These are phyloP conservation scores for Urocyon cinereoargenteus DNA, from an alignment of 2,797 vertebrate species.

Conservation along the genomic window DNA sequence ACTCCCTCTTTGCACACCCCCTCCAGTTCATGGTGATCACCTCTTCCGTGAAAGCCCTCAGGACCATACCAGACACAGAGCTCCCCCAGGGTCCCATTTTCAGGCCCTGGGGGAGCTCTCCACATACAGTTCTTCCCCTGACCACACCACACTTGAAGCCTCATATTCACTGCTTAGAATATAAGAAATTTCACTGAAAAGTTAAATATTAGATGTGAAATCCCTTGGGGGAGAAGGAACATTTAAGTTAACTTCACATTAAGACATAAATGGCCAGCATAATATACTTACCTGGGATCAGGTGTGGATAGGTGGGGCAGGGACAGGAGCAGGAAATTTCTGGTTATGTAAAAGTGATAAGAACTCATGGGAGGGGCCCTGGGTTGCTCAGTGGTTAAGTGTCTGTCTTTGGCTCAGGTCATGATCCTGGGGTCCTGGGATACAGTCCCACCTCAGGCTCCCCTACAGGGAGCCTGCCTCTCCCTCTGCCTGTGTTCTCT, in stretches of 20 bases:
- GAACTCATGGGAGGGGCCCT: background rate
- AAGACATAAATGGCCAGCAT: background rate
- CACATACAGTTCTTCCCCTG: background rate
- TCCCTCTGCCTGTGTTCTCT: too few species aligned
- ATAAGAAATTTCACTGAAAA: background rate
- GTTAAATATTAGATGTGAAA: background rate
- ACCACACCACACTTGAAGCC: background rate
- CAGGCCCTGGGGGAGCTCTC: background rate
- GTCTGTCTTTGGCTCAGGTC: too few species aligned
- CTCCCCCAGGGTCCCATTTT: background rate
- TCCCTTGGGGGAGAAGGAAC: slow-evolving; percentile 39
- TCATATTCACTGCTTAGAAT: slow-evolving; percentile 24
- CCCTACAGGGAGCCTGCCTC: too few species aligned
- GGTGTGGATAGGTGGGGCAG: background rate
- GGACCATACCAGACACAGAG: background rate
- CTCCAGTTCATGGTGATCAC: background rate
- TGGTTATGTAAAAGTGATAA: background rate
- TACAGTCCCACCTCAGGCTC: too few species aligned
- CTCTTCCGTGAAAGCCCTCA: background rate
- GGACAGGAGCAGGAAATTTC: background rate
- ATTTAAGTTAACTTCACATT: background rate
- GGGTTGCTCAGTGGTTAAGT: too few species aligned
- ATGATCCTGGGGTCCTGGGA: too few species aligned
- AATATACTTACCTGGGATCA: background rate
- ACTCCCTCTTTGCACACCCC: background rate